Conservation (phyloP, 2,888 invertebrate species). For the Aelia acuminata region DNA sequence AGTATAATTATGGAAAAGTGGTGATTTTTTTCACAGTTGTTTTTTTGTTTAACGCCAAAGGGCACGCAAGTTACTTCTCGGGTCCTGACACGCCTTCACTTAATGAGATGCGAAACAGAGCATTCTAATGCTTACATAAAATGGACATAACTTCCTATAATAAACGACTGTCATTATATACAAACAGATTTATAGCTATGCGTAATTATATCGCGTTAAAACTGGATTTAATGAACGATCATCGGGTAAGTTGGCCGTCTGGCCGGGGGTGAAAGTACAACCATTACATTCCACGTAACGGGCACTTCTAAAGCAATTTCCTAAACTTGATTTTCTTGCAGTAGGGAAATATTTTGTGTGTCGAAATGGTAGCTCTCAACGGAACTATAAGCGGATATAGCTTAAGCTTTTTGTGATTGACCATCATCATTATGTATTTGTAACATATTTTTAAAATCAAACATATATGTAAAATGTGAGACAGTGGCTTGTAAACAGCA, state of each 20-base stretch:
- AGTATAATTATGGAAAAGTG: background rate
- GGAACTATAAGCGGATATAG: too few relatives aligned
- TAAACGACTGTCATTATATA: background rate
- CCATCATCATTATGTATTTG: too few relatives aligned
- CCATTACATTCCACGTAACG: background rate
- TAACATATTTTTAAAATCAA: too few relatives aligned
- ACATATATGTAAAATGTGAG: too few relatives aligned
- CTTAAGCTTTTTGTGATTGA: too few relatives aligned
- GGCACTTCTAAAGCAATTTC: background rate
- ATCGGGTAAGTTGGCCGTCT: background rate
- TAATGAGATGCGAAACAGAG: background rate
- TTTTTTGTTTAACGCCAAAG: background rate
- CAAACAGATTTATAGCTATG: background rate
- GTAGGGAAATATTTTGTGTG: background rate
- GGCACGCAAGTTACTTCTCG: background rate
- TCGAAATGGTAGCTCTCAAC: too few relatives aligned
- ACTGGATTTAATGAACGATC: slow-evolving; percentile 18
- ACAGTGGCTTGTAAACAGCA: too few relatives aligned
- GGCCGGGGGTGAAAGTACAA: background rate
- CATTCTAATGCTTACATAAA: slow-evolving; percentile 3
- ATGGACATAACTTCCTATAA: background rate
- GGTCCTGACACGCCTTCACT: background rate
- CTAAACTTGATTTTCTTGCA: background rate
- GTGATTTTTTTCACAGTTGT: background rate
- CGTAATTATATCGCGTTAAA: background rate